A percentile compares a stretch with the other conserved stretches of the same genome.
These are phyloP conservation scores for Aleiodes alternator DNA, from an alignment of 2,888 invertebrate species.

Conservation along the genomic window DNA sequence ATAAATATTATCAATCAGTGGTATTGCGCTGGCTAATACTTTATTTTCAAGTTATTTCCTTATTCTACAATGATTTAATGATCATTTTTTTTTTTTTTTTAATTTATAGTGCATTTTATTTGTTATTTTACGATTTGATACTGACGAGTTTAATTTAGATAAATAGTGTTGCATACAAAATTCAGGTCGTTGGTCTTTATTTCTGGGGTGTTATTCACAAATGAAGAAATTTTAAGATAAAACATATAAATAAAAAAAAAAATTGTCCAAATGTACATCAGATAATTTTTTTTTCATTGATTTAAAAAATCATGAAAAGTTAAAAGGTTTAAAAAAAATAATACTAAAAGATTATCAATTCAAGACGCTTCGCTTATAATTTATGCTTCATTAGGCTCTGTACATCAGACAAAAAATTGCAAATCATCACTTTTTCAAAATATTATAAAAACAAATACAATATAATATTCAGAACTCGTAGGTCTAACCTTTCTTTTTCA, in stretches of 20 bases:
- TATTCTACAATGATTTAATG: neutral
- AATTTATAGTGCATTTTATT: slow-evolving; percentile 5
- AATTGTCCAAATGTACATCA: slow-evolving; percentile 13
- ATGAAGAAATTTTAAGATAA: neutral
- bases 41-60: neutral
- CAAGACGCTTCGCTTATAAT: too few relatives aligned
- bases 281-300: neutral
- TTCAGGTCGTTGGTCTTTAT: slow-evolving; percentile 13
- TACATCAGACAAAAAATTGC: too few relatives aligned
- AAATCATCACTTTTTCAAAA: too few relatives aligned
- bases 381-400: too few relatives aligned
- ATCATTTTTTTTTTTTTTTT: neutral
- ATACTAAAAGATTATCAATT: too few relatives aligned
- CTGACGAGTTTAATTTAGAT: neutral
- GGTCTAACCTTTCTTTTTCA: too few relatives aligned
- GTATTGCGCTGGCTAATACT: neutral
- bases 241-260: neutral
- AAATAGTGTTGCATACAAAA: neutral
- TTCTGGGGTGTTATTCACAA: slow-evolving; percentile 2
- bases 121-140: slow-evolving; percentile 15
- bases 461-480: too few relatives aligned
- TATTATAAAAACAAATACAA: too few relatives aligned
- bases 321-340: too few relatives aligned
- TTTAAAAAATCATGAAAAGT: too few relatives aligned
- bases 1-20: neutral